Evolutionary conservation across 2,888 invertebrate genomes (phyloP).

Genomic region (Deilephila elpenor): DNA sequence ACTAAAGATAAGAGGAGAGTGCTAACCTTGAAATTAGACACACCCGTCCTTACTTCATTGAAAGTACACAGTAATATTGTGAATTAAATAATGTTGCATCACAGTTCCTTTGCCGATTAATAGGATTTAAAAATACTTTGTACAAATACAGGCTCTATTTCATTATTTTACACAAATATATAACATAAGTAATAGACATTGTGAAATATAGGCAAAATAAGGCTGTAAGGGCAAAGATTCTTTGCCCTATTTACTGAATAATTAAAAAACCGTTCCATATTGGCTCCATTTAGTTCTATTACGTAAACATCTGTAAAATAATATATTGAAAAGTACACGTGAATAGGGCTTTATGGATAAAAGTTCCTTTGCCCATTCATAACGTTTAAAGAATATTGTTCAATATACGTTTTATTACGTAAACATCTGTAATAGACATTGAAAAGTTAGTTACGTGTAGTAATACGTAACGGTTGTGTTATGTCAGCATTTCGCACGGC

Average conservation of each 20-base stretch:
- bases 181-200: background rate
- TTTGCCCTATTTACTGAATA: too few species aligned
- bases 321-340: too few species aligned
- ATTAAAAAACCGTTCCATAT: too few species aligned
- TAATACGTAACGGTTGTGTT: conserved; percentile 43
- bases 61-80: background rate
- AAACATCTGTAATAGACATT: conserved; percentile 15
- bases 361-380: conserved; percentile 5
- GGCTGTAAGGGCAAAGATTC: background rate
- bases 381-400: background rate
- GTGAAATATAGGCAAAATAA: background rate
- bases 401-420: conserved; percentile 7
- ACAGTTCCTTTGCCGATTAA: background rate
- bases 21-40: background rate
- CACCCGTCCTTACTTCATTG: background rate
- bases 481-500: conserved; percentile 38
- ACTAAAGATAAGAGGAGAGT: background rate
- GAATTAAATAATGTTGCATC: background rate
- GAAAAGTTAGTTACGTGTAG: conserved; percentile 13
- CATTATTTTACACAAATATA: background rate
- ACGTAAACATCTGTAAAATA: too few species aligned
- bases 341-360: too few species aligned
- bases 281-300: too few species aligned
- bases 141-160: background rate
- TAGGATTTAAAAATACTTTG: background rate